Percentiles rank a stretch among this genome's conserved stretches.
These are phyloP conservation scores for Bibio marci DNA, from an alignment of 2,888 invertebrate species.

Conservation along the genomic window DNA sequence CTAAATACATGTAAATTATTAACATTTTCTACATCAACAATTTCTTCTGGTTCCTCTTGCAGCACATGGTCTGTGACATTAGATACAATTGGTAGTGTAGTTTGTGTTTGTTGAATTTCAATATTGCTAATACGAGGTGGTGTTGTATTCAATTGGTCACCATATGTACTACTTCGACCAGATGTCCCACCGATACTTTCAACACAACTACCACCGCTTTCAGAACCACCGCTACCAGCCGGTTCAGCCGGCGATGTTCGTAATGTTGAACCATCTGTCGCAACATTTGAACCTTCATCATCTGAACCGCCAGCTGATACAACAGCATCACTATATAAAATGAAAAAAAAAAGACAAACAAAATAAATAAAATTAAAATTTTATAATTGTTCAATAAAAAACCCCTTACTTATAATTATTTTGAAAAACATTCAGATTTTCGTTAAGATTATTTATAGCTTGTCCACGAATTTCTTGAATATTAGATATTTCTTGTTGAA, in stretches of 20 bases:
- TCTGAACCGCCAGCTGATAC: conserved; percentile 82
- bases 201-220: conserved; percentile 81
- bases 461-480: conserved; percentile 22
- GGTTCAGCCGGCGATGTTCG: conserved; percentile 72
- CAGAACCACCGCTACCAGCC: conserved; percentile 55
- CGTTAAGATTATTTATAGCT: conserved; percentile 25
- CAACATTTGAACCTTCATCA: conserved; percentile 88
- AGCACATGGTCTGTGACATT: background rate
- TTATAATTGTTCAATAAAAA: too few species aligned
- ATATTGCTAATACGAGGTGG: conserved; percentile 18
- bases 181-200: conserved; percentile 89
- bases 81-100: conserved; percentile 12
- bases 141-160: conserved; percentile 35
- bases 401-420: conserved; percentile 2
- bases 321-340: conserved; percentile 59
- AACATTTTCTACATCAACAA: conserved; percentile 24
- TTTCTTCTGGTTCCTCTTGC: conserved; percentile 17
- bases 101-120: conserved; percentile 8
- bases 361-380: too few species aligned
- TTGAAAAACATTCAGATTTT: conserved; percentile 17
- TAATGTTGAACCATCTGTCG: conserved; percentile 84
- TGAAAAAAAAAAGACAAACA: background rate
- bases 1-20: conserved; percentile 25
- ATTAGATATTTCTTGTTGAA: conserved; percentile 32
- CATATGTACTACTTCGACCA: conserved; percentile 86